Conservation (phyloP, 2,797 vertebrate species). For the Pantherophis alleghaniensis region DNA sequence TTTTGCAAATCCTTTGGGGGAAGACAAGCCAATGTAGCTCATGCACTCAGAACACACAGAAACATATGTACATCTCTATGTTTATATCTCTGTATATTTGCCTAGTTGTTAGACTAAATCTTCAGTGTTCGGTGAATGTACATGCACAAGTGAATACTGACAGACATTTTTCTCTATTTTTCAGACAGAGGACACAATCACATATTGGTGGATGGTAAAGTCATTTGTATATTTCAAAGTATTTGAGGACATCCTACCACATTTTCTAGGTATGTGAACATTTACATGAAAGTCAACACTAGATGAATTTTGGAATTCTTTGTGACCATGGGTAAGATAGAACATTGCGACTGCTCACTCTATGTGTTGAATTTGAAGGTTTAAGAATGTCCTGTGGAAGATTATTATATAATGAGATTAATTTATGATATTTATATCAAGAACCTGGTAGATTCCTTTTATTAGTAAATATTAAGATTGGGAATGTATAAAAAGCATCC, state of each 20-base stretch:
- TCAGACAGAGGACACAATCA: neutral
- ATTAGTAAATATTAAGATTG: neutral
- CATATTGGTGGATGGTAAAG: neutral
- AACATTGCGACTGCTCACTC: neutral
- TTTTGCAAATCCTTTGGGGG: constrained; percentile 43
- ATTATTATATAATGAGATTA: neutral
- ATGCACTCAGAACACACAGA: constrained; percentile 33
- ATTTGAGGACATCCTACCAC: neutral
- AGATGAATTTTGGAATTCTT: neutral
- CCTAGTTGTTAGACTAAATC: neutral
- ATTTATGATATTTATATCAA: neutral
- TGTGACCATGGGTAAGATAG: neutral
- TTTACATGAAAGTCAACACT: neutral
- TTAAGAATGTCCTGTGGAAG: neutral
- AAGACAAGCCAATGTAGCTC: constrained; percentile 42
- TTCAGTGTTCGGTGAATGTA: neutral
- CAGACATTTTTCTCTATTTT: neutral
- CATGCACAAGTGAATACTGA: neutral
- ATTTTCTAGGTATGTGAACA: neutral
- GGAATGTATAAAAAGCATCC: neutral
- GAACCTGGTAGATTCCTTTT: neutral
- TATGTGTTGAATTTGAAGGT: neutral
- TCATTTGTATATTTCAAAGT: neutral
- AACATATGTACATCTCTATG: constrained; percentile 31
- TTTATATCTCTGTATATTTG: neutral